Percentiles rank a stretch among this genome's conserved stretches.
Evolutionary conservation across 1,140 invertebrate species (phyloP).

Genomic region (Antheraea mylitta): DNA sequence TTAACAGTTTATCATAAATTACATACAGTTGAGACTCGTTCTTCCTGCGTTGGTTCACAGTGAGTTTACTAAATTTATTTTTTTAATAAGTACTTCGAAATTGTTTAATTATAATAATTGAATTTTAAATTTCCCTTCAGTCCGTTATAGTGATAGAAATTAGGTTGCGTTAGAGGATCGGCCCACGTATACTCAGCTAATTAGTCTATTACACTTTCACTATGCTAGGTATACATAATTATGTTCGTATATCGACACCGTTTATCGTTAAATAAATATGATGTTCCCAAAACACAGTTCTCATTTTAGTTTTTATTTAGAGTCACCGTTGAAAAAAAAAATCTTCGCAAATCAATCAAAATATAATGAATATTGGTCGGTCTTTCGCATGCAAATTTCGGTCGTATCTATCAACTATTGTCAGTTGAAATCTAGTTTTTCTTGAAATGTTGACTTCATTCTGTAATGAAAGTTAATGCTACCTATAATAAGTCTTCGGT

Average conservation of each 20-base stretch:
- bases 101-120: too few species aligned
- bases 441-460: not conserved
- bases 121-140: too few species aligned
- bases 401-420: not conserved
- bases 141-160: not conserved
- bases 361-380: not conserved
- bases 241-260: not conserved
- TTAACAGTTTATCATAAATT: too few species aligned
- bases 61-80: too few species aligned
- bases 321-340: not conserved
- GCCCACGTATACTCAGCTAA: not conserved
- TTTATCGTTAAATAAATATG: not conserved
- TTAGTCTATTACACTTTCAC: not conserved
- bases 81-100: too few species aligned
- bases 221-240: not conserved
- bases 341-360: not conserved
- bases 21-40: too few species aligned
- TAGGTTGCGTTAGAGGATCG: not conserved
- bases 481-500: not conserved
- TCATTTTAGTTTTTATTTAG: not conserved
- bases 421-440: not conserved
- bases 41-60: too few species aligned
- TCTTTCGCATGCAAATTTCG: not conserved
- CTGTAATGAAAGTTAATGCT: not conserved
- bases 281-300: conserved; percentile 1